Conservation (phyloP, 2,113 vertebrate genomes). For the Leuciscus idus region DNA sequence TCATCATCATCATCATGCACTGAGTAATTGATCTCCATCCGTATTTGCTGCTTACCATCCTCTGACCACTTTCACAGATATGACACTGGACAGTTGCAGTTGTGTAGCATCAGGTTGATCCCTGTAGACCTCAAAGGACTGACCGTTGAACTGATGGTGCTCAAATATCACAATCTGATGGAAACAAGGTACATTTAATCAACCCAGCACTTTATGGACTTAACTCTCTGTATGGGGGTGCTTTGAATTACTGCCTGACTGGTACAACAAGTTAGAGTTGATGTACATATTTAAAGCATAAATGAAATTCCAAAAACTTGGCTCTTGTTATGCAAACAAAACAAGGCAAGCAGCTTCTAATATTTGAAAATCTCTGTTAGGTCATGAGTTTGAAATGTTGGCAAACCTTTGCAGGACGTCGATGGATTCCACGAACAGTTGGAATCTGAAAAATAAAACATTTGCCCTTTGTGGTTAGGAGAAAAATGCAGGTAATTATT, state of each 20-base stretch:
- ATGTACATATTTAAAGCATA: background rate
- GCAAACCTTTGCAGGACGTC: slow-evolving; percentile 91
- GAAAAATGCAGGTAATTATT: background rate
- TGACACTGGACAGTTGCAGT: slow-evolving; percentile 80
- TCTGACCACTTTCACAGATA: slow-evolving; percentile 85
- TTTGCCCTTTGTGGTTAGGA: background rate
- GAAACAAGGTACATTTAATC: slow-evolving; percentile 31
- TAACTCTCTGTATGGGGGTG: too few relatives aligned
- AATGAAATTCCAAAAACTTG: background rate
- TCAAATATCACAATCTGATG: slow-evolving; percentile 85
- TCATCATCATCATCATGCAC: background rate
- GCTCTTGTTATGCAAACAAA: background rate
- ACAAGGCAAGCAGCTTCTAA: background rate
- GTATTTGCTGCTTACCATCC: slow-evolving; percentile 84
- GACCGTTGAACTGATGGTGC: slow-evolving; percentile 74
- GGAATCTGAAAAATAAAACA: slow-evolving; percentile 64
- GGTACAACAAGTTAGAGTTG: background rate
- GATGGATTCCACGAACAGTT: slow-evolving; percentile 77
- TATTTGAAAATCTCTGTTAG: background rate
- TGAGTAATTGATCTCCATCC: background rate
- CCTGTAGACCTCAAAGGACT: slow-evolving; percentile 81
- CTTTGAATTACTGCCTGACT: background rate
- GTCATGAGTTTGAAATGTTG: slow-evolving; percentile 5
- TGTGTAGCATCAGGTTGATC: slow-evolving; percentile 83
- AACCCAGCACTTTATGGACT: background rate